phyloP scores from a whole-genome alignment of 2,113 vertebrate species.

The Onychostoma macrolepis region DNA sequence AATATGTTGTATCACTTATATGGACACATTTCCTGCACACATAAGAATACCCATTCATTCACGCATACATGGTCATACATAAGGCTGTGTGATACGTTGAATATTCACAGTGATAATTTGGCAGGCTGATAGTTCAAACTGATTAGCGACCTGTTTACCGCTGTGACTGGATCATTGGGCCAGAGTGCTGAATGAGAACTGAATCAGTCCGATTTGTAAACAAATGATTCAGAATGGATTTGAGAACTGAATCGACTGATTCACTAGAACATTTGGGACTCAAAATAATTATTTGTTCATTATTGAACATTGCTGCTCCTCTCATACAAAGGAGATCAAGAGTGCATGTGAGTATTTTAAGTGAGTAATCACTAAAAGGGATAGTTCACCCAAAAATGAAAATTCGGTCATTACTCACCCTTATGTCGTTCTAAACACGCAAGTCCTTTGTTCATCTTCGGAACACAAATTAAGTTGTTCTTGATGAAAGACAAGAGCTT shows the following conservation, averaged over 20 bases:
- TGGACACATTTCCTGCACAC: not conserved
- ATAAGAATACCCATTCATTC: not conserved
- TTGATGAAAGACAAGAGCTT: too few relatives aligned
- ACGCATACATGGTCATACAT: not conserved
- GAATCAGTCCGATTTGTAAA: not conserved
- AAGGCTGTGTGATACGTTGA: not conserved
- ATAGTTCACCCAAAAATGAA: too few relatives aligned
- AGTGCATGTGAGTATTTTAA: not conserved
- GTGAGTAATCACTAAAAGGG: not conserved
- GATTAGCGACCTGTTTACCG: not conserved
- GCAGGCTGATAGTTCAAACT: not conserved
- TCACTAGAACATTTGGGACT: not conserved
- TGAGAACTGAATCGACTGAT: not conserved
- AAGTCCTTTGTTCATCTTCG: too few relatives aligned
- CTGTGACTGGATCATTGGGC: not conserved
- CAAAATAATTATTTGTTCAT: not conserved
- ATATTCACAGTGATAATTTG: not conserved
- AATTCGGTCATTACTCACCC: too few relatives aligned
- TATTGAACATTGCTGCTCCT: not conserved
- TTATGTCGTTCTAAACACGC: too few relatives aligned
- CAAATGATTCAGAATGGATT: not conserved
- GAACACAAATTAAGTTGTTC: too few relatives aligned
- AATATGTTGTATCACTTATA: not conserved
- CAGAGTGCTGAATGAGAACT: not conserved
- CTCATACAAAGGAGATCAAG: not conserved